phyloP scores from a whole-genome alignment of 37 sponge, comb jelly and placozoan genomes.

The Ephydatia muelleri region DNA sequence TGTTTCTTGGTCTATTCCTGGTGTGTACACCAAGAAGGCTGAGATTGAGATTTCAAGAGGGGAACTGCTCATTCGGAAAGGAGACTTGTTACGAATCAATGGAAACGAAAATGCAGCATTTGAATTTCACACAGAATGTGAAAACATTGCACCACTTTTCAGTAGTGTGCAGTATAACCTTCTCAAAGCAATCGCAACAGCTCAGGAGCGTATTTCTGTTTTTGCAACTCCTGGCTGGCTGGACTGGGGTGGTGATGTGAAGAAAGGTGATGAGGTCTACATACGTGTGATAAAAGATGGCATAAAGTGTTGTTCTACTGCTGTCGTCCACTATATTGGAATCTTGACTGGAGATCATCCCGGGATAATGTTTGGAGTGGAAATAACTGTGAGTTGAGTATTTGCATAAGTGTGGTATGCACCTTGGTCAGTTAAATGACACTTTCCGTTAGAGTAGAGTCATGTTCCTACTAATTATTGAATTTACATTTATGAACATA shows the following conservation, averaged over 20 bases:
- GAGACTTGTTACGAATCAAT: background rate
- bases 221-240: background rate
- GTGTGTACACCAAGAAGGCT: background rate
- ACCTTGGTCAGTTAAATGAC: background rate
- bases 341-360: background rate
- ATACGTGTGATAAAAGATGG: slow-evolving; percentile 3
- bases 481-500: no score
- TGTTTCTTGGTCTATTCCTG: background rate
- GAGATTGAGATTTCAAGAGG: slow-evolving; percentile 9
- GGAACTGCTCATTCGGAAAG: slow-evolving; percentile 17
- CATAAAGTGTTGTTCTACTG: background rate
- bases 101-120: slow-evolving; percentile 13
- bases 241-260: slow-evolving; percentile 23
- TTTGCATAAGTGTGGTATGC: background rate
- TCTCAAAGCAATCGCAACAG: slow-evolving; percentile 10
- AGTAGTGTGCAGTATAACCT: slow-evolving; percentile 7
- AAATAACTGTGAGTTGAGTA: slow-evolving; percentile 46
- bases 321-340: slow-evolving; percentile 44
- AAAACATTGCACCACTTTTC: slow-evolving; percentile 47
- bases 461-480: no score
- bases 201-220: background rate
- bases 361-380: slow-evolving; percentile 73
- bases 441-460: no score
- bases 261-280: slow-evolving; percentile 25
- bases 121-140: background rate